Percentiles rank a stretch among this genome's conserved stretches.
Evolutionary conservation across 2,113 vertebrate species (phyloP).

Genomic region (Dendropsophus ebraccatus): DNA sequence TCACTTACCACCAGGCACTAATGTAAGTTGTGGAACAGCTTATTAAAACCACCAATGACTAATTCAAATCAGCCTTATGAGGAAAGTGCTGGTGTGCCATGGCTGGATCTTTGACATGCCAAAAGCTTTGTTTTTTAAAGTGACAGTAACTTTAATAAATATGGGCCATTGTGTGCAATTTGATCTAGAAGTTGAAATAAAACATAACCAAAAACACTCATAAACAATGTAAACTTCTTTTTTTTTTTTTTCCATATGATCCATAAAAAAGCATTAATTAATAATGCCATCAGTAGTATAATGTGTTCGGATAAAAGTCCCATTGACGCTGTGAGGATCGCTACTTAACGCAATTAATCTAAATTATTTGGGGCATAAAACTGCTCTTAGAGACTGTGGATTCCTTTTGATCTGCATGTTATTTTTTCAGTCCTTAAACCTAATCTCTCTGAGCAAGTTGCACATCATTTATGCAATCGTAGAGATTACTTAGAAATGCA

Average conservation of each 20-base stretch:
- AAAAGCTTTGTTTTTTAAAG: no score
- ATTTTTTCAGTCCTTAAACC: slow-evolving; percentile 58
- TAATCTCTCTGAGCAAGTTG: slow-evolving; percentile 56
- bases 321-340: background rate
- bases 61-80: no score
- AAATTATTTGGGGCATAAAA: slow-evolving; percentile 40
- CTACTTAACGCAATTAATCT: slow-evolving; percentile 51
- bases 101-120: no score
- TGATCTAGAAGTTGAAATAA: background rate
- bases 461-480: slow-evolving; percentile 54
- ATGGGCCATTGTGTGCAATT: background rate
- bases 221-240: background rate
- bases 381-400: slow-evolving; percentile 24
- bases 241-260: background rate
- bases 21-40: no score
- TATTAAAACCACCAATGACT: no score
- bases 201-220: background rate
- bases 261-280: slow-evolving; percentile 1
- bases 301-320: slow-evolving; percentile 26
- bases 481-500: slow-evolving; percentile 51
- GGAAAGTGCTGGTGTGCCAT: no score
- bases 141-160: no score
- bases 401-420: slow-evolving; percentile 61
- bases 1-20: no score
- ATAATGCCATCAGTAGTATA: background rate